phyloP scores from a whole-genome alignment of 2,888 invertebrate species.

The Dusona sp. region DNA sequence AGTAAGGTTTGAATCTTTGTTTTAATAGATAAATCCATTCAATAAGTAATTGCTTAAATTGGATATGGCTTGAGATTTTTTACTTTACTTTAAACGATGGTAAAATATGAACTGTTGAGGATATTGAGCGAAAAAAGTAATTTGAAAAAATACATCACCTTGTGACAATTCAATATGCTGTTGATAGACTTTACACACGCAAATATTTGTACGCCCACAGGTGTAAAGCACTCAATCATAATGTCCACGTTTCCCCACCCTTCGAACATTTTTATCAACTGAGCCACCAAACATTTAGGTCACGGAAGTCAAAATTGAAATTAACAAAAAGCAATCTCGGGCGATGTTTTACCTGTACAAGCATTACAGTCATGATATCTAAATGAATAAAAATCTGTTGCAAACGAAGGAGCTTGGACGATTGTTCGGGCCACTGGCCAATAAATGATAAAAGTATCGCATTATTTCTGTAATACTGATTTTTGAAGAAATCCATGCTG shows the following conservation, averaged over 20 bases:
- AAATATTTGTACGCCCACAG: constrained; percentile 33
- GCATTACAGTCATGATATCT: constrained; percentile 12
- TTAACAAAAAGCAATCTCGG: background rate
- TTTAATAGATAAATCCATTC: no score
- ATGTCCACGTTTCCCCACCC: constrained; percentile 46
- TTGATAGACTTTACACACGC: constrained; percentile 40
- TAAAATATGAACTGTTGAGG: background rate
- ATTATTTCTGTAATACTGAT: constrained; percentile 37
- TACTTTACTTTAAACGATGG: background rate
- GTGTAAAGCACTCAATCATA: constrained; percentile 59
- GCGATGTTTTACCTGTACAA: constrained; percentile 15
- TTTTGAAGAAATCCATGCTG: constrained; percentile 42
- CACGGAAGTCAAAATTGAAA: background rate
- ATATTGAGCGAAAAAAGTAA: background rate
- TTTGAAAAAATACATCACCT: constrained; percentile 26
- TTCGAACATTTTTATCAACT: constrained; percentile 38
- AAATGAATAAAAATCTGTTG: constrained; percentile 18
- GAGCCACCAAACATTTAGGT: background rate
- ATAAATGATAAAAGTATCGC: constrained; percentile 7
- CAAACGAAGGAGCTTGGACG: background rate
- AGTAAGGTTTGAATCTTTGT: no score
- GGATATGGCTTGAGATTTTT: no score
- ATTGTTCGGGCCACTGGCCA: constrained; percentile 58
- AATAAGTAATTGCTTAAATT: no score
- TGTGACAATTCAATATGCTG: constrained; percentile 20